A percentile compares a stretch with the other conserved stretches of the same genome.
These are phyloP conservation scores for Salarias fasciatus DNA, from an alignment of 2,797 vertebrate species.

Conservation along the genomic window DNA sequence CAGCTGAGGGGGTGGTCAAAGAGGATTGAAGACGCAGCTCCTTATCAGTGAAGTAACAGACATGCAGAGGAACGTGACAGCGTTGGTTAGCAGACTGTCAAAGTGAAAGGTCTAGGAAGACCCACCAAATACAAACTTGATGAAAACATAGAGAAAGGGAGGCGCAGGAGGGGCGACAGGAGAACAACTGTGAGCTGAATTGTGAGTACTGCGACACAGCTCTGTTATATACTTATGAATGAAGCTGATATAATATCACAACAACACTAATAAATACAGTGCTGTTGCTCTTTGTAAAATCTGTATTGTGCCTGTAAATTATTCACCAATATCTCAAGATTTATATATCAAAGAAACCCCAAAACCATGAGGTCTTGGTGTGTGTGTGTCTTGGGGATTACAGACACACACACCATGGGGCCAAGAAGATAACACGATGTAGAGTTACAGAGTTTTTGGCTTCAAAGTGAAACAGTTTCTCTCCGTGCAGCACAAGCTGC, in stretches of 20 bases:
- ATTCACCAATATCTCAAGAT: too few species aligned
- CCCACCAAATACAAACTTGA: conserved; percentile 19
- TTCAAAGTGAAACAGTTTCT: too few species aligned
- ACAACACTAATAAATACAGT: neutral
- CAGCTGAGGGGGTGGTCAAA: conserved; percentile 28
- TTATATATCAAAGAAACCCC: too few species aligned
- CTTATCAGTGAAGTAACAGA: conserved; percentile 77
- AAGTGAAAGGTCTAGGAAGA: conserved; percentile 31
- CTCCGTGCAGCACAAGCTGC: too few species aligned
- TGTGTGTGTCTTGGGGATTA: too few species aligned
- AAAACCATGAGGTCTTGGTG: too few species aligned
- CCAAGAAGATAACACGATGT: too few species aligned
- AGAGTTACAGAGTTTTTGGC: too few species aligned
- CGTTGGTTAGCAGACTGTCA: conserved; percentile 42
- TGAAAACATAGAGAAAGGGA: conserved; percentile 38
- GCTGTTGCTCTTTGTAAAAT: neutral
- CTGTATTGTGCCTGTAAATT: too few species aligned
- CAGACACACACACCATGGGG: too few species aligned
- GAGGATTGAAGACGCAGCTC: conserved; percentile 38
- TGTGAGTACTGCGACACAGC: conserved; percentile 53
- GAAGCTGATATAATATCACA: neutral
- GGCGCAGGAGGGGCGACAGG: conserved; percentile 21
- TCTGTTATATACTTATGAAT: conserved; percentile 1
- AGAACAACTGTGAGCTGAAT: conserved; percentile 33
- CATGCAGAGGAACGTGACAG: conserved; percentile 46